Evolutionary conservation across 2,797 vertebrate genomes (phyloP).

Genomic region (Streptopelia turtur): DNA sequence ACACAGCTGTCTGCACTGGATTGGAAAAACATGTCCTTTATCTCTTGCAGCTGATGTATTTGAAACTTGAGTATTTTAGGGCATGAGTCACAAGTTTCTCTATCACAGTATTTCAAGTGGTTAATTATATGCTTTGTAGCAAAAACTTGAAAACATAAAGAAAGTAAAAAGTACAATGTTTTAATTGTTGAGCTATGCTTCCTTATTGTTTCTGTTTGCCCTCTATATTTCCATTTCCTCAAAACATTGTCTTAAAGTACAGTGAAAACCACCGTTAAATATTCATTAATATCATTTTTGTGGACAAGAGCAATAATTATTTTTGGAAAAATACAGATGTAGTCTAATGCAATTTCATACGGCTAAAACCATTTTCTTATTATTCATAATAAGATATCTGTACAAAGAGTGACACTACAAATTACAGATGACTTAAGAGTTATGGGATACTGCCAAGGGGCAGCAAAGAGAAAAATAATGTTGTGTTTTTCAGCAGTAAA

Average conservation of each 20-base stretch:
- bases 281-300: background rate
- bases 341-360: background rate
- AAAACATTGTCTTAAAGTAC: background rate
- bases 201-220: background rate
- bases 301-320: background rate
- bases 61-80: conserved; percentile 34
- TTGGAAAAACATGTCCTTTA: conserved; percentile 18
- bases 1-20: background rate
- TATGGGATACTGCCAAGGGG: conserved; percentile 10
- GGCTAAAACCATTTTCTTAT: background rate
- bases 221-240: background rate
- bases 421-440: background rate
- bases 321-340: background rate
- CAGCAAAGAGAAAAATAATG: conserved; percentile 43
- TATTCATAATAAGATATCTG: background rate
- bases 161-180: background rate
- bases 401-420: background rate
- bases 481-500: background rate
- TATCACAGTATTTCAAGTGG: background rate
- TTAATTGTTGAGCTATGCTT: background rate
- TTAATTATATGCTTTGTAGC: background rate
- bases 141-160: background rate
- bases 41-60: conserved; percentile 36
- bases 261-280: background rate
- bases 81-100: background rate